Evolutionary conservation across 1,140 invertebrate genomes (phyloP).

Genomic region (Drosophila willistoni): DNA sequence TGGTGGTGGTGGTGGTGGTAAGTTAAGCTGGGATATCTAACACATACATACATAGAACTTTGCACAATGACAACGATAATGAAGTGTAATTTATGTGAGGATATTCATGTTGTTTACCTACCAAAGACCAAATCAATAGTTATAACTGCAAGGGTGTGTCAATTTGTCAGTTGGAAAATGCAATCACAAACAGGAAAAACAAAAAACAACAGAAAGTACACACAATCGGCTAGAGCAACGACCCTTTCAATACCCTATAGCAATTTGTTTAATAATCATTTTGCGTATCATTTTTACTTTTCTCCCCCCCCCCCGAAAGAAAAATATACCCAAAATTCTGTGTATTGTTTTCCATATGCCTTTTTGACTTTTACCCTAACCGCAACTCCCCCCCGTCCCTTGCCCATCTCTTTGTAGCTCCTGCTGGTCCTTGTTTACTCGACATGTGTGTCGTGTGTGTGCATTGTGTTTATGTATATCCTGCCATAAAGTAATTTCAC

Average conservation of each 20-base stretch:
- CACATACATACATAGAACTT: neutral
- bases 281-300: no score
- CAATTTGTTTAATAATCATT: neutral
- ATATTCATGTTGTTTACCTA: constrained; percentile 14
- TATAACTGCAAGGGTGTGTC: constrained; percentile 39
- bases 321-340: neutral
- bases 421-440: neutral
- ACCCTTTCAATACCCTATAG: neutral
- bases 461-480: constrained; percentile 18
- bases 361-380: constrained; percentile 53
- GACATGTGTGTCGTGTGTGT: neutral
- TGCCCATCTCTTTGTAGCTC: neutral
- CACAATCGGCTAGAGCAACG: neutral
- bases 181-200: neutral
- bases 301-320: neutral
- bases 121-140: constrained; percentile 65
- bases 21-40: neutral
- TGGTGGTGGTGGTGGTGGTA: neutral
- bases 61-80: constrained; percentile 46
- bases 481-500: constrained; percentile 67
- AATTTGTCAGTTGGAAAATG: constrained; percentile 26
- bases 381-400: neutral
- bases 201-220: neutral
- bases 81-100: constrained; percentile 66
- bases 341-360: constrained; percentile 21